A percentile compares a stretch with the other conserved stretches of the same genome.
phyloP scores from a whole-genome alignment of 2,797 vertebrate species.

The Lagorchestes hirsutus region DNA sequence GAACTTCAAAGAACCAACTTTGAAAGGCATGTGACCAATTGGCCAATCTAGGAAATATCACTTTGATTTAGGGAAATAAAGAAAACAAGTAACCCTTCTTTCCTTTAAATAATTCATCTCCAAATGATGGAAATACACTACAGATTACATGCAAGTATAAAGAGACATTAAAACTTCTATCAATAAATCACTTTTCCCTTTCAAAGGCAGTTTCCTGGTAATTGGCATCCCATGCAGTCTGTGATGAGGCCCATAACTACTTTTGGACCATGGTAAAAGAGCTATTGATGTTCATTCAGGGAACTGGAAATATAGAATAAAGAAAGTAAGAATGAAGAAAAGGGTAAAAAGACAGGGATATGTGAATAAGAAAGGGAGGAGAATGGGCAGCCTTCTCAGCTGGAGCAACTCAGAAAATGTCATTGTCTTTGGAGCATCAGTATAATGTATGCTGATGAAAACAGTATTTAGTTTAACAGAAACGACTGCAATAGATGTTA shows the following conservation, averaged over 20 bases:
- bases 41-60: slow-evolving; percentile 64
- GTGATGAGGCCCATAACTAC: slow-evolving; percentile 44
- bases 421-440: slow-evolving; percentile 66
- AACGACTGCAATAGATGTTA: slow-evolving; percentile 56
- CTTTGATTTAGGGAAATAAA: slow-evolving; percentile 76
- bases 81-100: slow-evolving; percentile 44
- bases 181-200: slow-evolving; percentile 76
- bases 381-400: slow-evolving; percentile 58
- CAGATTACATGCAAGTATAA: slow-evolving; percentile 73
- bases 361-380: slow-evolving; percentile 47
- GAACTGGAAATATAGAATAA: slow-evolving; percentile 38
- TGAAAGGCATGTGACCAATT: slow-evolving; percentile 71
- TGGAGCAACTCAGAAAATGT: slow-evolving; percentile 57
- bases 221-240: slow-evolving; percentile 79
- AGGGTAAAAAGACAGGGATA: slow-evolving; percentile 57
- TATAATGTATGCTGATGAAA: slow-evolving; percentile 67
- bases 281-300: slow-evolving; percentile 36
- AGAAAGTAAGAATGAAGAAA: slow-evolving; percentile 63
- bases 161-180: slow-evolving; percentile 71
- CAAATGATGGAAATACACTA: slow-evolving; percentile 59
- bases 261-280: slow-evolving; percentile 45
- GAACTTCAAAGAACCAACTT: slow-evolving; percentile 73
- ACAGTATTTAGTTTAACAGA: slow-evolving; percentile 50
- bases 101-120: slow-evolving; percentile 74
- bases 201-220: slow-evolving; percentile 75